These are phyloP conservation scores for Pelobates cultripes DNA, from an alignment of 2,797 vertebrate genomes.

Conservation along the genomic window DNA sequence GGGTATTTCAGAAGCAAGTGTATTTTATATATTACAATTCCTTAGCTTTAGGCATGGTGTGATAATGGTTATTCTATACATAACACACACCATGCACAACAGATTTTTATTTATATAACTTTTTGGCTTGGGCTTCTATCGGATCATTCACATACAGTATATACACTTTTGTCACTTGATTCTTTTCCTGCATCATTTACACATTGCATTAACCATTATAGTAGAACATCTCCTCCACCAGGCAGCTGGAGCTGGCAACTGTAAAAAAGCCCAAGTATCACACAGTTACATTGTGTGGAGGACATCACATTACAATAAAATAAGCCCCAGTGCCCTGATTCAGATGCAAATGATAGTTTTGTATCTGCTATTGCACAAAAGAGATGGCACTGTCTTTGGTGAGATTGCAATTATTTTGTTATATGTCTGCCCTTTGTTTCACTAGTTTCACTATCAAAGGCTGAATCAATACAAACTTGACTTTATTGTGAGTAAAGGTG, in stretches of 20 bases:
- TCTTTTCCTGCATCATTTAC: not conserved
- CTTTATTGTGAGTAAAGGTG: slow-evolving; percentile 15
- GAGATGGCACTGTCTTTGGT: slow-evolving; percentile 71
- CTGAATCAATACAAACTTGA: slow-evolving; percentile 13
- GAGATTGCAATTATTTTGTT: slow-evolving; percentile 57
- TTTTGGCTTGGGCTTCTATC: slow-evolving; percentile 63
- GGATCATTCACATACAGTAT: slow-evolving; percentile 58
- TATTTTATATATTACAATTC: slow-evolving; percentile 7
- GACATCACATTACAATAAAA: slow-evolving; percentile 37
- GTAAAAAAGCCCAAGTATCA: slow-evolving; percentile 9
- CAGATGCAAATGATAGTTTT: slow-evolving; percentile 26
- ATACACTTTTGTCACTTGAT: slow-evolving; percentile 22
- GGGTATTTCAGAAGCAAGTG: not conserved
- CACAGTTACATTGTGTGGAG: not conserved
- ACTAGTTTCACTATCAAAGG: slow-evolving; percentile 20
- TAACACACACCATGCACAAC: slow-evolving; percentile 52
- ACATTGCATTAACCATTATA: slow-evolving; percentile 14
- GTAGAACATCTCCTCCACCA: slow-evolving; percentile 14
- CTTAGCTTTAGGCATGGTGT: slow-evolving; percentile 23
- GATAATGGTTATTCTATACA: slow-evolving; percentile 32
- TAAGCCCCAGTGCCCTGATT: slow-evolving; percentile 55
- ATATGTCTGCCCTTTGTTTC: not conserved
- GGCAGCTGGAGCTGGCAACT: slow-evolving; percentile 44
- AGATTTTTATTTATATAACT: slow-evolving; percentile 41
- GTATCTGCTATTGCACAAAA: slow-evolving; percentile 54